These are phyloP conservation scores for Holothuria glaberrima DNA, from an alignment of 35 echinoderm and acorn worm species.

Conservation along the genomic window DNA sequence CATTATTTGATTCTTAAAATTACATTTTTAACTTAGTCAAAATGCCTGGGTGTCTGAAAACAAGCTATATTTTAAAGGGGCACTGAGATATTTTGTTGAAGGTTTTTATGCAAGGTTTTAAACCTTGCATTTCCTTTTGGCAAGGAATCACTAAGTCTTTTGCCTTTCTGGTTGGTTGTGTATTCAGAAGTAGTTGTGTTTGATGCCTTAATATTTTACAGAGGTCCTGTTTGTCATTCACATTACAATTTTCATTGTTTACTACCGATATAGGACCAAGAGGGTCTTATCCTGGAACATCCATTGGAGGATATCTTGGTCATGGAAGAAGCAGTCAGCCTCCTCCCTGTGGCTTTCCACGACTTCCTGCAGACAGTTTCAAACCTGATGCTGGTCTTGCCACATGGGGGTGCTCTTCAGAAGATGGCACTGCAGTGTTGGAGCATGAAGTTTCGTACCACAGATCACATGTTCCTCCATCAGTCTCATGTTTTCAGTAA, in stretches of 20 bases:
- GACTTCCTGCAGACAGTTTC: conserved; percentile 89
- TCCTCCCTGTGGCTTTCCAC: conserved; percentile 84
- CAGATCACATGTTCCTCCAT: conserved; percentile 94
- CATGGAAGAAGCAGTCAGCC: conserved; percentile 84
- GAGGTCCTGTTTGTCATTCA: not conserved
- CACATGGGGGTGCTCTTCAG: conserved; percentile 90
- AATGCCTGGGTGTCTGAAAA: not conserved
- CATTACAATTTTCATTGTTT: not conserved
- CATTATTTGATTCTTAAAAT: not conserved
- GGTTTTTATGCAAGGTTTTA: too few species aligned
- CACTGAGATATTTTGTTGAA: not conserved
- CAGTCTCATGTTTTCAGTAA: conserved; percentile 98
- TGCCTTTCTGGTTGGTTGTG: too few species aligned
- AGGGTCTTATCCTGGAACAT: conserved; percentile 91
- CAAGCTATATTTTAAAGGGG: not conserved
- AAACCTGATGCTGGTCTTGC: conserved; percentile 91
- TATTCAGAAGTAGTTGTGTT: too few species aligned
- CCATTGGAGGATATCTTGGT: conserved; percentile 91
- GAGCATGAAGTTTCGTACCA: conserved; percentile 85
- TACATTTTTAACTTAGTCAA: not conserved
- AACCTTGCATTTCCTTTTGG: too few species aligned
- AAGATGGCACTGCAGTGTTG: conserved; percentile 96
- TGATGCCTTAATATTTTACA: too few species aligned
- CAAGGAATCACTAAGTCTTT: too few species aligned
- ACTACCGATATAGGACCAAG: conserved; percentile 64